A percentile compares a stretch with the other conserved stretches of the same genome.
Evolutionary conservation across 2,113 vertebrate genomes (phyloP).

Genomic region (Scartelaos histophorus): DNA sequence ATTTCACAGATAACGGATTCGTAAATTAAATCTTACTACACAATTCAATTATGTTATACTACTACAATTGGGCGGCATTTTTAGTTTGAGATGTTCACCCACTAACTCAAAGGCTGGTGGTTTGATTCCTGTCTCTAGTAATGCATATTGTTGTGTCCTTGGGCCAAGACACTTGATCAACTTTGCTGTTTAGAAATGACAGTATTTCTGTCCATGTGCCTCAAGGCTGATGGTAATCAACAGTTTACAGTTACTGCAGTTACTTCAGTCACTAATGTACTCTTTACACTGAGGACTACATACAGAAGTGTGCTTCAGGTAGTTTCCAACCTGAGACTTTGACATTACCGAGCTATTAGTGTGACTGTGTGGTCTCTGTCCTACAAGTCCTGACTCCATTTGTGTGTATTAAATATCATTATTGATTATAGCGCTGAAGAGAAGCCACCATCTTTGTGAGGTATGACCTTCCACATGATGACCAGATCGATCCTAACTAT

Average conservation of each 20-base stretch:
- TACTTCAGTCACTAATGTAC: background rate
- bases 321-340: background rate
- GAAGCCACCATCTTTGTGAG: slow-evolving; percentile 45
- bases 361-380: slow-evolving; percentile 13
- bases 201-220: background rate
- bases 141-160: too few relatives aligned
- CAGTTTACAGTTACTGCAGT: background rate
- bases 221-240: background rate
- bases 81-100: too few relatives aligned
- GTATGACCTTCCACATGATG: slow-evolving; percentile 66
- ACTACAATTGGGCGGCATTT: too few relatives aligned
- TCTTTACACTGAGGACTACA: background rate
- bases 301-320: background rate
- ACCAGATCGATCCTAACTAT: slow-evolving; percentile 58
- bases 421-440: slow-evolving; percentile 55
- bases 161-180: too few relatives aligned
- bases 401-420: slow-evolving; percentile 55
- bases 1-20: too few relatives aligned
- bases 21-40: too few relatives aligned
- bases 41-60: too few relatives aligned
- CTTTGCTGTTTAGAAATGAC: too few relatives aligned
- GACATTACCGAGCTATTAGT: slow-evolving; percentile 7
- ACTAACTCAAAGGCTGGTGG: too few relatives aligned
- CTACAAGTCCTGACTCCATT: slow-evolving; percentile 27
- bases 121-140: too few relatives aligned